Conservation (phyloP, 2,113 vertebrate species). For the Macquaria australasica region DNA sequence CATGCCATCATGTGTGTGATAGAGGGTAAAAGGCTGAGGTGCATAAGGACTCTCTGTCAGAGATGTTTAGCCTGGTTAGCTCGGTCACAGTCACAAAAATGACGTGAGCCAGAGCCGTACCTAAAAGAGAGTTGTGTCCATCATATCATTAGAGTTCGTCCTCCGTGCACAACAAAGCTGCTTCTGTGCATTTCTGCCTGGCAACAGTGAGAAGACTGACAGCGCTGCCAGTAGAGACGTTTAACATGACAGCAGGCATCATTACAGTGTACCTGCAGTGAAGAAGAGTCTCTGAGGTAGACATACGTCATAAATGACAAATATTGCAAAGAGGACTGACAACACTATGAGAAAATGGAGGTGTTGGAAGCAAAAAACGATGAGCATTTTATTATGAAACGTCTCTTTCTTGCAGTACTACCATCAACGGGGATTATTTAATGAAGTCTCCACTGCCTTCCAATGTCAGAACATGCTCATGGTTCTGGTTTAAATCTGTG, state of each 20-base stretch:
- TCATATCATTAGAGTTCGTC: constrained; percentile 10
- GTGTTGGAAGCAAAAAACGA: background rate
- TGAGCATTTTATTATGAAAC: background rate
- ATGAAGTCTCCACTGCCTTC: background rate
- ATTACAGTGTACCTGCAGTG: constrained; percentile 8
- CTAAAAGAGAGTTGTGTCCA: constrained; percentile 2
- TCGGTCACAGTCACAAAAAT: background rate
- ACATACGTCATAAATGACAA: background rate
- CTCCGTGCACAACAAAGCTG: background rate
- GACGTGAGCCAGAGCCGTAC: background rate
- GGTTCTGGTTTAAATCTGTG: constrained; percentile 19
- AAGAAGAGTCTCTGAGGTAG: constrained; percentile 11
- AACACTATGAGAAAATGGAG: background rate
- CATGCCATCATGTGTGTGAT: background rate
- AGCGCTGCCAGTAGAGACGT: constrained; percentile 20
- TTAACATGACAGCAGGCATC: constrained; percentile 36
- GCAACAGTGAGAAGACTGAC: constrained; percentile 57
- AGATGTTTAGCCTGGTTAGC: background rate
- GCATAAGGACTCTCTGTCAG: background rate
- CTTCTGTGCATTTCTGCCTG: constrained; percentile 55
- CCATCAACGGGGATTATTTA: background rate
- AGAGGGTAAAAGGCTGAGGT: background rate
- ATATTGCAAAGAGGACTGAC: background rate
- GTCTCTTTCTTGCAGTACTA: background rate
- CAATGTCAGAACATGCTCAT: background rate